Evolutionary conservation across 2,797 vertebrate genomes (phyloP).

Genomic region (Chloroceryle amazona): DNA sequence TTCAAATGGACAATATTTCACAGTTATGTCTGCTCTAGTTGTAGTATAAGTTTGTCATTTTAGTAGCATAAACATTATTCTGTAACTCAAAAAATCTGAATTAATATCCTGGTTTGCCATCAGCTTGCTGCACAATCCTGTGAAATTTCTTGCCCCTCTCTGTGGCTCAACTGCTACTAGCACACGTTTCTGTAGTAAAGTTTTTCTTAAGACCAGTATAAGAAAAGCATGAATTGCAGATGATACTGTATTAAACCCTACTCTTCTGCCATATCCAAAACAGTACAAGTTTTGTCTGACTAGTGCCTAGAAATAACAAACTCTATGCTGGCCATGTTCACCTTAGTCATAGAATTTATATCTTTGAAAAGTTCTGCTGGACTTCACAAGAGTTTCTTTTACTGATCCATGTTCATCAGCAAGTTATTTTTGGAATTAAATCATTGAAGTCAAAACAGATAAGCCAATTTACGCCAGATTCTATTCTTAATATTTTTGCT

Average conservation of each 20-base stretch:
- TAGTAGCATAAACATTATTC: background rate
- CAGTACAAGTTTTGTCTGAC: background rate
- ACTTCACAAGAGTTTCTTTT: background rate
- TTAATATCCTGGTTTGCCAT: background rate
- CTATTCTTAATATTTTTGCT: background rate
- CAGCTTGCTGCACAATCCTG: background rate
- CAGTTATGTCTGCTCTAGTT: background rate
- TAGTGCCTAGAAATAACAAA: background rate
- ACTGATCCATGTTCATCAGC: background rate
- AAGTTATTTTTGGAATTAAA: background rate
- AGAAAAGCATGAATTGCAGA: background rate
- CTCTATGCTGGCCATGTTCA: background rate
- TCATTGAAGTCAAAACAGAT: background rate
- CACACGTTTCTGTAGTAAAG: background rate
- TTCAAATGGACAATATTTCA: background rate
- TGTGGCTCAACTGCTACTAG: background rate
- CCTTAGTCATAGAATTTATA: background rate
- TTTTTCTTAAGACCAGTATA: background rate
- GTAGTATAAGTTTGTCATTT: background rate
- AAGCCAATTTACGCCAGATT: background rate
- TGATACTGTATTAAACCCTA: background rate
- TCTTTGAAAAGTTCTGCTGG: background rate
- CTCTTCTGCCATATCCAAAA: background rate
- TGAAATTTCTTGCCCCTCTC: background rate
- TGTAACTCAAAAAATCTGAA: background rate